Evolutionary conservation across 64 coral and sea anemone species (phyloP), one percentile per base, ranked within the genome.

Genomic region (Pocillopora damicornis): DNA sequence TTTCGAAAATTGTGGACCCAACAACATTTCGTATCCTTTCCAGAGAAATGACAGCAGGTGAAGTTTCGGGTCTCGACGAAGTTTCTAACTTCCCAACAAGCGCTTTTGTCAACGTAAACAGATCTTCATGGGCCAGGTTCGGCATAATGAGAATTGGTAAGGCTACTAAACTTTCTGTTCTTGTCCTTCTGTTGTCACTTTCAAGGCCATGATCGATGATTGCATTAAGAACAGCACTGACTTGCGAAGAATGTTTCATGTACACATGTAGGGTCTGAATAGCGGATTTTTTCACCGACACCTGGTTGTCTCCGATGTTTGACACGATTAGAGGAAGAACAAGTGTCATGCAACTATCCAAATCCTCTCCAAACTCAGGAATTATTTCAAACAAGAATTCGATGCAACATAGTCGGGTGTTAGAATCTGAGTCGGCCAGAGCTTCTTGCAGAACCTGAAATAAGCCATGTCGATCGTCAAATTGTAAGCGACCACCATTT

Each of bases 231-330:
- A 95, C 80, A 80, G 77, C 88, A n/a, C 88, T 86, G 73, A 99
- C 89, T 84, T 99, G 86, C 25, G 79, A 88, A 37, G 97, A 95
- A 81, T 86, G 73, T 76, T 95, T 92, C 97, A 99, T 95, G 97
- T 99, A 99, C 20, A 99, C 97, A 84, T 99, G 97, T n/a, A 99
- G 83, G 15, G 97, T 99, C 74, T 99, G 97, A 76, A 99, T 95
- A 18, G 97, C 83, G 34, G 93, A 99, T 71, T 99, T 99, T 72
- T 95, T 99, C 64, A 95, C 84, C 37, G 88, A 95, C 30, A 95
- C 93, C 35, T 94, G 87, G 77, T 95, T 94, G 78, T 95, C 91
- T 20, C 93, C 97, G 63, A 99, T 84, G 77, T 95, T 95, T 45
- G 93, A 92, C 35, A 99, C 93, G 51, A 99, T 79, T 77, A 95